Evolutionary conservation across 2,888 invertebrate species (phyloP), one percentile per base, ranked within the genome.

Genomic region (Eupithecia dodoneata): DNA sequence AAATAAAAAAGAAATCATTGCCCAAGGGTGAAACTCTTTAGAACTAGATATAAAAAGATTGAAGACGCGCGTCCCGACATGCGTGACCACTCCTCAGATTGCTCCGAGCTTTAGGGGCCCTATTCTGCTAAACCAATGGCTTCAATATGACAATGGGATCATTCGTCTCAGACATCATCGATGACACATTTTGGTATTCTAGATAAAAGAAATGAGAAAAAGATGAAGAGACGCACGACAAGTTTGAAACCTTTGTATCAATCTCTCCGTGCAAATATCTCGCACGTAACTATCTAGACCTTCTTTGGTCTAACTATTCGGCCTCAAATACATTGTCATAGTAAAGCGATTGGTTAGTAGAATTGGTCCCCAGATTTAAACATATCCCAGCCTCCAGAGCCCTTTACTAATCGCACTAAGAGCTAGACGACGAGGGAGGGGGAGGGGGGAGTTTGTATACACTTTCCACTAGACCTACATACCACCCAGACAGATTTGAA

Each of bases 71-170:
- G 59, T 59, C 59, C 59, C 63, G 9, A 59, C 18, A 63, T 63
- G 63, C 63, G 63, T 63, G 63, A 63, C 63, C 63, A 63, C 63
- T 63, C 63, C 63, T 30, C 10, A 3, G 63, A 63, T 63, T 63
- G 30, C 63, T 10, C 63, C 10, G 63, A 30, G 30, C 2, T 12
- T 18, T 30, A 63, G 18, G 59, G 52, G 59, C 0, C n/a, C 9
- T 59, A 59, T 59, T 18, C 59, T 55, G 59, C 9, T 59, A 18
- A 59, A 4, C 52, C 15, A 52, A n/a, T n/a, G 15, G 52, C n/a
- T 18, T 59, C 59, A 18, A n/a, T 9, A 3, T 59, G 18, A 59
- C 59, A 9, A 9, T 18, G 59, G 18, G 18, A 55, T 55, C 30
- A 30, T 30, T 30, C 52, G 52, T 55, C n/a, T 55, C 52, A 18